A percentile compares a stretch with the other conserved stretches of the same genome.
Conservation (phyloP, 2,888 invertebrate species). For the Drosophila limbata region DNA sequence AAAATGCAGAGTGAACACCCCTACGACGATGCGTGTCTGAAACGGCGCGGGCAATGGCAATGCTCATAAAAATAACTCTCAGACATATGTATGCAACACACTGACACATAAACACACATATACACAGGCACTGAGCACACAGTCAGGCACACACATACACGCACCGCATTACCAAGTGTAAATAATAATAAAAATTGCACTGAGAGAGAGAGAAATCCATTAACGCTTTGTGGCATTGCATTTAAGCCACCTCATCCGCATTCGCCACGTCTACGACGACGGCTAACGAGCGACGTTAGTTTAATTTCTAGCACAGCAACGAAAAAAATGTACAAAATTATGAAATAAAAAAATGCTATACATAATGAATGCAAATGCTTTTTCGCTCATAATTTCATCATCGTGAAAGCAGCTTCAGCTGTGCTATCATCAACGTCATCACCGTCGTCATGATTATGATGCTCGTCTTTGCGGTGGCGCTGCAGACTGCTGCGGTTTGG, state of each 20-base stretch:
- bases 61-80: slow-evolving; percentile 60
- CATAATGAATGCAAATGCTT: slow-evolving; percentile 81
- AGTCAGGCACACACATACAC: slow-evolving; percentile 16
- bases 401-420: slow-evolving; percentile 39
- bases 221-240: slow-evolving; percentile 81
- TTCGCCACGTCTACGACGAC: slow-evolving; percentile 12
- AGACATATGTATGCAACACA: slow-evolving; percentile 39
- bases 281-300: slow-evolving; percentile 79
- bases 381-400: slow-evolving; percentile 81
- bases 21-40: slow-evolving; percentile 43
- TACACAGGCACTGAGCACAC: neutral
- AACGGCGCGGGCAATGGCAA: slow-evolving; percentile 40
- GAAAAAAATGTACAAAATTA: slow-evolving; percentile 41
- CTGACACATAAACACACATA: slow-evolving; percentile 33
- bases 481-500: slow-evolving; percentile 71
- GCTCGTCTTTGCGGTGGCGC: slow-evolving; percentile 52
- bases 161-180: slow-evolving; percentile 70
- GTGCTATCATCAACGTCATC: slow-evolving; percentile 45
- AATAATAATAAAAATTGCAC: slow-evolving; percentile 76
- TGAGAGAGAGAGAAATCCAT: slow-evolving; percentile 69
- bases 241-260: slow-evolving; percentile 65
- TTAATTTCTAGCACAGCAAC: slow-evolving; percentile 72
- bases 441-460: slow-evolving; percentile 11
- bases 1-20: slow-evolving; percentile 50
- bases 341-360: slow-evolving; percentile 51